A percentile compares a stretch with the other conserved stretches of the same genome.
Evolutionary conservation across 2,113 vertebrate species (phyloP).

Genomic region (Mystacornis crossleyi): DNA sequence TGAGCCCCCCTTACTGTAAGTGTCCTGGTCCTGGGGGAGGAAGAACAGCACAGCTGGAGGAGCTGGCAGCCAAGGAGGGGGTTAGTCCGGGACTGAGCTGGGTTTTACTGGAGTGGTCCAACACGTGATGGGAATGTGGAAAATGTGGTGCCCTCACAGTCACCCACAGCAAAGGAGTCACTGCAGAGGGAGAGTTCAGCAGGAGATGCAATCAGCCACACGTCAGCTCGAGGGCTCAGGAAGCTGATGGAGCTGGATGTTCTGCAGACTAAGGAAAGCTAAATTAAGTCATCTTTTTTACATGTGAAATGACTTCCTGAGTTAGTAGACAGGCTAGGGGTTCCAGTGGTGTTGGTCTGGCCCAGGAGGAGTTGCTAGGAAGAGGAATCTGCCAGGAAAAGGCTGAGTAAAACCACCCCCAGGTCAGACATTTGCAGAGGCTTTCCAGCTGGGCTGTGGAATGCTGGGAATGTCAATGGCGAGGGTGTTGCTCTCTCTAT

Average conservation of each 20-base stretch:
- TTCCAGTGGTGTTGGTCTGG: background rate
- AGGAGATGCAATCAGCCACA: background rate
- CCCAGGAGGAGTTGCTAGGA: background rate
- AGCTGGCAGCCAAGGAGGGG: background rate
- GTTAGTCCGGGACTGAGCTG: background rate
- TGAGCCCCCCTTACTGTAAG: background rate
- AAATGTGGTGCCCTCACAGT: accelerated
- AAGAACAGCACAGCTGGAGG: background rate
- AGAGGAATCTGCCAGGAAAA: background rate
- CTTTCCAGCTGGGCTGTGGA: background rate
- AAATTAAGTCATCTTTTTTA: background rate
- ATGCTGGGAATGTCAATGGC: background rate
- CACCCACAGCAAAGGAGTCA: accelerated
- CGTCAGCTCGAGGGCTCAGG: background rate
- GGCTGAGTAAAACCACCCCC: background rate
- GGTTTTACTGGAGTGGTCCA: background rate
- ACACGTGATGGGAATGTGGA: accelerated
- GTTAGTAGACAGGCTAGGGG: background rate
- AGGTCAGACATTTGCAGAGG: background rate
- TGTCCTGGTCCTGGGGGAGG: background rate
- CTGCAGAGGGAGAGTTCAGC: background rate
- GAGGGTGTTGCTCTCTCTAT: background rate
- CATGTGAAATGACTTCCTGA: background rate
- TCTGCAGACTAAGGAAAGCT: background rate
- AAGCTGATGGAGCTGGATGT: background rate